These are phyloP conservation scores for Dromococcyx pavoninus DNA, from an alignment of 2,797 vertebrate genomes.

Conservation along the genomic window DNA sequence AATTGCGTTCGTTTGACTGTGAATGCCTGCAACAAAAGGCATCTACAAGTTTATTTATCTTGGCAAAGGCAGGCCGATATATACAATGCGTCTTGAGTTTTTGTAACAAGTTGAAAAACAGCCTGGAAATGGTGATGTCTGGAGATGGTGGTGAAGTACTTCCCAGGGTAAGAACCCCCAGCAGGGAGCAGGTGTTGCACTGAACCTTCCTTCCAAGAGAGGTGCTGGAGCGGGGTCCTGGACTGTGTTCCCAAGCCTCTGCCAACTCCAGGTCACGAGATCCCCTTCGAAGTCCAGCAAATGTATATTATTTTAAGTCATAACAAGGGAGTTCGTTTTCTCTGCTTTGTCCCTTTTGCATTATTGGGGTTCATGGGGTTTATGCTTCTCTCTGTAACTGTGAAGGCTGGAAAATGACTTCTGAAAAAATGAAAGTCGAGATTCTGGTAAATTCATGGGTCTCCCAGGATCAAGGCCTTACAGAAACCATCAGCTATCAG, in stretches of 20 bases:
- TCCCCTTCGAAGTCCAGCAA: neutral
- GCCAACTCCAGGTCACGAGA: neutral
- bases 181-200: neutral
- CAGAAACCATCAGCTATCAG: neutral
- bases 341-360: neutral
- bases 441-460: slow-evolving; percentile 29
- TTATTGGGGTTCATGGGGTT: neutral
- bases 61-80: neutral
- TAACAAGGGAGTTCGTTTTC: neutral
- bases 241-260: neutral
- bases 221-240: neutral
- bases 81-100: slow-evolving; percentile 44
- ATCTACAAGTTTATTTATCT: slow-evolving; percentile 30
- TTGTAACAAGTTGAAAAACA: neutral
- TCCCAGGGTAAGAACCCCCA: neutral
- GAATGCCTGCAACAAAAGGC: slow-evolving; percentile 6
- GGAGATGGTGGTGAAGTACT: neutral
- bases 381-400: neutral
- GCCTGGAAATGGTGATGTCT: slow-evolving; percentile 4
- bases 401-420: neutral
- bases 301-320: neutral
- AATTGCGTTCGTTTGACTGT: neutral
- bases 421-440: neutral
- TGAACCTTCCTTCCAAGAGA: neutral
- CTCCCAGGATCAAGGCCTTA: slow-evolving; percentile 1